These are phyloP conservation scores for Hemitrygon akajei DNA, from an alignment of 2,797 vertebrate genomes.

Conservation along the genomic window DNA sequence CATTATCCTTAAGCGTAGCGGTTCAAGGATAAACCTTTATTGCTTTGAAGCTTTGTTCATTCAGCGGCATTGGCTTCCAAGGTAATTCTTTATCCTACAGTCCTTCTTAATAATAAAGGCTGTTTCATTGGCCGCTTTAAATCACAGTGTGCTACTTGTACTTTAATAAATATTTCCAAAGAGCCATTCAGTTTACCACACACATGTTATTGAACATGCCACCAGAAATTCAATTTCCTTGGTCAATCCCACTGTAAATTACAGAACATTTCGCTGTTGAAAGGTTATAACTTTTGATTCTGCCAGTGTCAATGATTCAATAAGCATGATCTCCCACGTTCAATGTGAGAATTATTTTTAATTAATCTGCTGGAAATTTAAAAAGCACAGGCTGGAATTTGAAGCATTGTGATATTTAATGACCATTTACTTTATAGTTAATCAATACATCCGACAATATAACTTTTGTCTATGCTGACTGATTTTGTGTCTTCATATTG, in stretches of 20 bases:
- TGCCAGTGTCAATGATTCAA: background rate
- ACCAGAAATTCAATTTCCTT: background rate
- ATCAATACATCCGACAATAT: no score
- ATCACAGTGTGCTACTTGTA: background rate
- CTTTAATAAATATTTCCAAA: slow-evolving; percentile 25
- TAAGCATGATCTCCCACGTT: background rate
- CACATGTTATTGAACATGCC: background rate
- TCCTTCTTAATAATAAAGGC: slow-evolving; percentile 25
- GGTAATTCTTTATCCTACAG: background rate
- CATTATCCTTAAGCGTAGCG: background rate
- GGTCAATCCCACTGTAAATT: background rate
- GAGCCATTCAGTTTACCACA: background rate
- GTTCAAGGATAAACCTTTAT: slow-evolving; percentile 18
- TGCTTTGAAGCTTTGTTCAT: background rate
- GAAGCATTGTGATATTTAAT: background rate
- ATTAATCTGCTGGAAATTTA: background rate
- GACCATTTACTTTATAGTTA: no score
- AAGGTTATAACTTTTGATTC: background rate
- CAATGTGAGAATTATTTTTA: background rate
- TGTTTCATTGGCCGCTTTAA: background rate
- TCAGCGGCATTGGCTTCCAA: slow-evolving; percentile 15
- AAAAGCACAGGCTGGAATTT: background rate
- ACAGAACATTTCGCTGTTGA: background rate
- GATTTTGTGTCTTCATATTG: background rate
- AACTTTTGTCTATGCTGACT: background rate